Evolutionary conservation across 2,888 invertebrate genomes (phyloP).

Genomic region (Ptilodon capucinus): DNA sequence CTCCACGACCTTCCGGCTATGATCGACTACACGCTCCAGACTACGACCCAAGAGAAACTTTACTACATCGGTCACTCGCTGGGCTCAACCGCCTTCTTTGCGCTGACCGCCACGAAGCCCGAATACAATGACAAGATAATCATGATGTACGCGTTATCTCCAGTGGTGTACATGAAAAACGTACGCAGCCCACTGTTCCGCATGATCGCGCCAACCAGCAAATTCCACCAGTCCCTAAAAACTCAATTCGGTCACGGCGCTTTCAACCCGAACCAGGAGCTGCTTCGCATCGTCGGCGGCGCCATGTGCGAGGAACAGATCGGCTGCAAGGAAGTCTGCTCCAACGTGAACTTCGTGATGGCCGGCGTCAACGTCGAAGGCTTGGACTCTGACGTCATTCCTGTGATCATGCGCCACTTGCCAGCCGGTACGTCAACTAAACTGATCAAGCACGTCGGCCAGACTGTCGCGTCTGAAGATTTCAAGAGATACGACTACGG

Average conservation of each 20-base stretch:
- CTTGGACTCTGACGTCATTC: slow-evolving; percentile 78
- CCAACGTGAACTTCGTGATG: slow-evolving; percentile 83
- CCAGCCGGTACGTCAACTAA: slow-evolving; percentile 82
- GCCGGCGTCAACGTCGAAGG: slow-evolving; percentile 82
- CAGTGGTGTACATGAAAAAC: slow-evolving; percentile 71
- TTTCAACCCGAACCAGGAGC: slow-evolving; percentile 56
- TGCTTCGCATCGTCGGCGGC: slow-evolving; percentile 58
- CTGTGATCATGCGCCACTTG: slow-evolving; percentile 76
- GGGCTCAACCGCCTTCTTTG: slow-evolving; percentile 66
- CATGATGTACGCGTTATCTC: slow-evolving; percentile 68
- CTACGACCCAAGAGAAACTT: slow-evolving; percentile 57
- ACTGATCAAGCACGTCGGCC: slow-evolving; percentile 81
- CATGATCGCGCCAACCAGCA: slow-evolving; percentile 64
- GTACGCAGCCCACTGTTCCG: slow-evolving; percentile 68
- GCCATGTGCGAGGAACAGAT: slow-evolving; percentile 58
- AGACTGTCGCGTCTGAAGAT: slow-evolving; percentile 61
- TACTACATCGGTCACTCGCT: slow-evolving; percentile 67
- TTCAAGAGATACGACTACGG: slow-evolving; percentile 71
- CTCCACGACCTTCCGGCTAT: slow-evolving; percentile 69
- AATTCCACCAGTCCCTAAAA: slow-evolving; percentile 45
- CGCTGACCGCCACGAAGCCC: slow-evolving; percentile 55
- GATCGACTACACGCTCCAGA: slow-evolving; percentile 65
- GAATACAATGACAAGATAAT: slow-evolving; percentile 67
- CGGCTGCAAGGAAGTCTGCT: slow-evolving; percentile 78
- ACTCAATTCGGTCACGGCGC: slow-evolving; percentile 53